Percentiles rank a stretch among this genome's conserved stretches.
Conservation (phyloP, 2,113 vertebrate genomes). For the Rattus norvegicus region GRCr8 NC_086031.1:56938501-56939000, state of each 20-base stretch:
- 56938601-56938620: not conserved
- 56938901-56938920: too few relatives aligned
- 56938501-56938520: not conserved
- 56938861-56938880: too few relatives aligned
- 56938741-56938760: not conserved
- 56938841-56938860: too few relatives aligned
- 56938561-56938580: not conserved
- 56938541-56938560: not conserved
- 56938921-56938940: too few relatives aligned
- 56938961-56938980: too few relatives aligned
- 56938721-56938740: not conserved
- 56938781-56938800: not conserved
- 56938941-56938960: too few relatives aligned
- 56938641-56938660: not conserved
- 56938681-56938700: not conserved
- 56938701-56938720: not conserved
- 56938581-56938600: not conserved
- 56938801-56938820: not conserved
- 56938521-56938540: not conserved
- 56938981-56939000: too few relatives aligned
- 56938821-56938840: too few relatives aligned
- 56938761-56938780: not conserved
- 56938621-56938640: not conserved
- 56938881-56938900: too few relatives aligned
- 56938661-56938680: too few relatives aligned